Evolutionary conservation across 2,888 invertebrate genomes (phyloP).

Genomic region (Drosophila rellima): DNA sequence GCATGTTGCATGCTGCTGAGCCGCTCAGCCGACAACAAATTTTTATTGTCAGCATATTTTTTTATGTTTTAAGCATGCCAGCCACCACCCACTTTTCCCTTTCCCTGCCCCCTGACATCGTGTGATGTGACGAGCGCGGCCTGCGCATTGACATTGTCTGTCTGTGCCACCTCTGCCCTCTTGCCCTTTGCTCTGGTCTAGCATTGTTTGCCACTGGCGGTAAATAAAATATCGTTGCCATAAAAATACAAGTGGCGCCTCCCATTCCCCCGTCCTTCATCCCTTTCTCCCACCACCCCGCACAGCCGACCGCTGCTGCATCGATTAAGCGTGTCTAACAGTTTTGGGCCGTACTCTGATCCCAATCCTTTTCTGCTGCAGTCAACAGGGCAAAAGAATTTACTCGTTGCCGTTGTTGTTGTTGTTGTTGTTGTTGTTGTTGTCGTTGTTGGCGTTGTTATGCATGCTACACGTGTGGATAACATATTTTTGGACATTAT

Average conservation of each 20-base stretch:
- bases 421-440: slow-evolving; percentile 36
- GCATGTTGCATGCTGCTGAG: slow-evolving; percentile 78
- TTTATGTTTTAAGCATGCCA: slow-evolving; percentile 70
- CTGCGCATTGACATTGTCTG: slow-evolving; percentile 75
- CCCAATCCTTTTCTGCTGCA: slow-evolving; percentile 38
- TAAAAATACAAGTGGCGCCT: slow-evolving; percentile 64
- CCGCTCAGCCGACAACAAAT: slow-evolving; percentile 69
- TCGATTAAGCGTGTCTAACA: slow-evolving; percentile 74
- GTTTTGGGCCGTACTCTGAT: slow-evolving; percentile 25
- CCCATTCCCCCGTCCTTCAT: not conserved
- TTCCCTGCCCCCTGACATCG: slow-evolving; percentile 19
- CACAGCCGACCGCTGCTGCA: slow-evolving; percentile 43
- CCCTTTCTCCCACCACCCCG: not conserved
- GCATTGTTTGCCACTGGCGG: slow-evolving; percentile 77
- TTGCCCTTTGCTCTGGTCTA: slow-evolving; percentile 8
- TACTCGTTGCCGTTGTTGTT: slow-evolving; percentile 31
- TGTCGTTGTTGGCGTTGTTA: slow-evolving; percentile 36
- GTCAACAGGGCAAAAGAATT: slow-evolving; percentile 58
- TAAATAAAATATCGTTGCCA: slow-evolving; percentile 79
- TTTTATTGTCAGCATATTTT: slow-evolving; percentile 81
- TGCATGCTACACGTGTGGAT: slow-evolving; percentile 75
- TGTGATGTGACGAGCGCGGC: slow-evolving; percentile 70
- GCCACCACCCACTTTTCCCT: not conserved
- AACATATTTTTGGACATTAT: slow-evolving; percentile 81
- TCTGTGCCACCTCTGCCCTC: slow-evolving; percentile 8